phyloP scores from a whole-genome alignment of 1,140 invertebrate species.

The Leptinotarsa lineolata region DNA sequence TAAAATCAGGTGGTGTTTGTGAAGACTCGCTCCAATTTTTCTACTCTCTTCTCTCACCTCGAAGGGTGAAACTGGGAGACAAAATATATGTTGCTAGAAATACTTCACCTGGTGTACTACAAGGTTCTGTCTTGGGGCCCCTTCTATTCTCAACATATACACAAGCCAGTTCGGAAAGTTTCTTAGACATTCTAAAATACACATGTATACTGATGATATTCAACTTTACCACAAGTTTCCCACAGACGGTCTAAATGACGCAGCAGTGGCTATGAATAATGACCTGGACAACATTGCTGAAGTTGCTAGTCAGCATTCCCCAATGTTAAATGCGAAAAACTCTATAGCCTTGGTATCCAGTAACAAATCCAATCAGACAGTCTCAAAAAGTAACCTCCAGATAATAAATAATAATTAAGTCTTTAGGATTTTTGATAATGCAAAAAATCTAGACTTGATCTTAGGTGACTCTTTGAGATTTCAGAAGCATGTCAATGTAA shows the following conservation, averaged over 20 bases:
- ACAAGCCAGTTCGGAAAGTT: no score
- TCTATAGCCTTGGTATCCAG: no score
- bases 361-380: no score
- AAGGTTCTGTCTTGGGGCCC: slow-evolving; percentile 10
- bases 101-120: background rate
- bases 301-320: slow-evolving; percentile 12
- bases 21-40: slow-evolving; percentile 14
- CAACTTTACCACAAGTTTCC: no score
- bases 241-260: no score
- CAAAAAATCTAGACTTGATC: slow-evolving; percentile 13
- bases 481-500: no score
- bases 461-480: background rate
- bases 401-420: slow-evolving; percentile 4
- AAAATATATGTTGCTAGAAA: slow-evolving; percentile 20
- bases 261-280: no score
- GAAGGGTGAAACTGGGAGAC: slow-evolving; percentile 4
- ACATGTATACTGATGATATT: no score
- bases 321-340: slow-evolving; percentile 3
- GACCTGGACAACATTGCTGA: slow-evolving; percentile 13
- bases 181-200: no score
- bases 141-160: slow-evolving; percentile 4
- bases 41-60: background rate
- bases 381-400: slow-evolving; percentile 5
- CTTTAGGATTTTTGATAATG: slow-evolving; percentile 1
- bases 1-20: no score